These are phyloP conservation scores for Hippocampus comes DNA, from an alignment of 2,113 vertebrate genomes.

Conservation along the genomic window DNA sequence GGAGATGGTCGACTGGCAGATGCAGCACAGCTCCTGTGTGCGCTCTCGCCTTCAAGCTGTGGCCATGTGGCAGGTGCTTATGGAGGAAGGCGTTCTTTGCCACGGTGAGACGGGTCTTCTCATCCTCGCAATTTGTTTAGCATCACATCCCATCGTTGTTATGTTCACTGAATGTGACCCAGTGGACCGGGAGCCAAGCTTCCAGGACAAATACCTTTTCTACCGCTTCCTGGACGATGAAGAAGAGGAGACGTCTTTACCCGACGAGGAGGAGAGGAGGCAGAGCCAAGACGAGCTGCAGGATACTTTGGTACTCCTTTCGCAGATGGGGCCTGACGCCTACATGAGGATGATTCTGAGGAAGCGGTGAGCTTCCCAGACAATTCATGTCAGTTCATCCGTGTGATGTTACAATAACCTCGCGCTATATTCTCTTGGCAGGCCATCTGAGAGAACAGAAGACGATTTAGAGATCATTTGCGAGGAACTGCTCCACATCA, in stretches of 20 bases:
- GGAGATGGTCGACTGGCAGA: conserved; percentile 95
- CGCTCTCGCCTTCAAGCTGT: conserved; percentile 91
- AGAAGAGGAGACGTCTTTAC: conserved; percentile 78
- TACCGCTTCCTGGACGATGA: conserved; percentile 97
- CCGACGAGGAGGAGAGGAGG: conserved; percentile 85
- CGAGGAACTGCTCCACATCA: conserved; percentile 96
- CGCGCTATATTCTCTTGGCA: conserved; percentile 49
- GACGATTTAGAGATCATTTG: conserved; percentile 98
- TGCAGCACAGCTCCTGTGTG: conserved; percentile 88
- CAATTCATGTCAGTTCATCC: not conserved
- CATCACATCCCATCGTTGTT: not conserved
- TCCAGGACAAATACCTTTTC: conserved; percentile 98
- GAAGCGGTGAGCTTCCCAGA: conserved; percentile 80
- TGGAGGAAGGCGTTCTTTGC: conserved; percentile 93
- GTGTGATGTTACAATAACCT: not conserved
- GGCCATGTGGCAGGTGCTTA: conserved; percentile 97
- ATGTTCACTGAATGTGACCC: conserved; percentile 22
- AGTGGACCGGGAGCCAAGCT: conserved; percentile 93
- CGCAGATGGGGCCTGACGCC: conserved; percentile 93
- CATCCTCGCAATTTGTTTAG: not conserved
- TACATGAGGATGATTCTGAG: conserved; percentile 97
- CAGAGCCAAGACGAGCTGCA: conserved; percentile 92
- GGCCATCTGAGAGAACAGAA: conserved; percentile 87
- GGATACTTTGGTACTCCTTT: conserved; percentile 88
- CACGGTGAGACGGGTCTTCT: conserved; percentile 77